Evolutionary conservation across 2,888 invertebrate species (phyloP), one percentile per base, ranked within the genome.

Genomic region (Ochropleura leucogaster): DNA sequence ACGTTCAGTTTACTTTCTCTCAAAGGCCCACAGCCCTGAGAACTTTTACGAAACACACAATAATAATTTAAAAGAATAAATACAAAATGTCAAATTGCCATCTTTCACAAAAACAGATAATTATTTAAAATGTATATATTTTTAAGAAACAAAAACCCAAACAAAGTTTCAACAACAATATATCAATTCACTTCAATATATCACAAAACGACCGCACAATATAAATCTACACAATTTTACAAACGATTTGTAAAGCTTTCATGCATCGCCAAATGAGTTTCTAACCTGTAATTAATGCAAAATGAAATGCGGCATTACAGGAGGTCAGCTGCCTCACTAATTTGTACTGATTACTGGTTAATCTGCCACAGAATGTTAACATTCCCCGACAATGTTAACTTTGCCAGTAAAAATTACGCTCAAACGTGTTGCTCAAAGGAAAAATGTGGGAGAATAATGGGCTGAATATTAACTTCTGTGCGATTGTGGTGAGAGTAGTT

Each of bases 271-370:
- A 82, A 86, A 87, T 87, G 81, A 78, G 79, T 79, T 86, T 82
- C 86, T 87, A 87, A 84, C 84, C 82, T 80, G 84, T 80, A 80
- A 86, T 89, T 86, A 89, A 89, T 88, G 86, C 84, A 82, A 87
- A 88, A 85, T 86, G 82, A 81, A 84, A 87, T 82, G 74, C 85
- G 68, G 78, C 59, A 85, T 88, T 87, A 89, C 85, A 72, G 82
- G 76, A 78, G 85, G 87, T 83, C 88, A 84, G 88, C 81, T 77
- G 88, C 82, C 79, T 82, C 85, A 85, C 87, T 89, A 87, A 89
- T 89, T 89, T 81, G 80, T 83, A 82, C 85, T 84, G 87, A 87
- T 89, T 88, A 84, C 87, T 80, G 82, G 86, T 85, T 87, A 87
- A 87, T 87, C 82, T 77, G 75, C 77, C 81, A 75, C 82, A 79